phyloP scores from a whole-genome alignment of 2,797 vertebrate species.

The Rhynchonycteris naso region DNA sequence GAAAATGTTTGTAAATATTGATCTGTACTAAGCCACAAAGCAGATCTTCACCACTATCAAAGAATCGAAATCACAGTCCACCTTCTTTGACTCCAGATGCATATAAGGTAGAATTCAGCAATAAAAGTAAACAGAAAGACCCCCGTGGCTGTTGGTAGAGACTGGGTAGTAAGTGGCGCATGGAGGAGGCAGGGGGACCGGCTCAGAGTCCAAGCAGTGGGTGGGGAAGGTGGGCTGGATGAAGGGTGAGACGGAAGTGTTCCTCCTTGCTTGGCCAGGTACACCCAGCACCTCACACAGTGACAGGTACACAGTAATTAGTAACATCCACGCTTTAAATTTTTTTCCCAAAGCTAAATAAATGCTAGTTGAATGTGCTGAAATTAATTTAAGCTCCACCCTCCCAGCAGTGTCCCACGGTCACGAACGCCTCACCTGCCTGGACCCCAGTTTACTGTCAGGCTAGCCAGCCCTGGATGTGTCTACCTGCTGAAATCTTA shows the following conservation, averaged over 20 bases:
- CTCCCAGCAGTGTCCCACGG: rapidly evolving
- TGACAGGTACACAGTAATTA: background rate
- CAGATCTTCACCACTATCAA: background rate
- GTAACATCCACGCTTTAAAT: background rate
- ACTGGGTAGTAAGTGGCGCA: background rate
- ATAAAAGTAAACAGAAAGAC: background rate
- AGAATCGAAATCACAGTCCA: background rate
- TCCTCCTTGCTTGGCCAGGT: background rate
- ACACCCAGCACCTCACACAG: background rate
- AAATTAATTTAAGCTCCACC: background rate
- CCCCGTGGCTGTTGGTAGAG: background rate
- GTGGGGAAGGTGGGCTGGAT: no score
- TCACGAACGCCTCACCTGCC: background rate
- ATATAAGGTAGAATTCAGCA: background rate
- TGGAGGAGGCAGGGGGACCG: background rate
- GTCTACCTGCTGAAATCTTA: background rate
- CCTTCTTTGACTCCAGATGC: background rate
- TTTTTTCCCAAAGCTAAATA: background rate
- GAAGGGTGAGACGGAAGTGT: no score
- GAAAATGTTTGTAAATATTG: background rate
- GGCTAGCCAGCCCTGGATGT: background rate
- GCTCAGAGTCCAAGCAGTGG: background rate
- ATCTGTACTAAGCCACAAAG: constrained; percentile 8
- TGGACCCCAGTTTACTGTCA: background rate
- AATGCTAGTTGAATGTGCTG: background rate